These are phyloP conservation scores for Gavia stellata DNA, from an alignment of 2,113 vertebrate genomes.

Conservation along the genomic window DNA sequence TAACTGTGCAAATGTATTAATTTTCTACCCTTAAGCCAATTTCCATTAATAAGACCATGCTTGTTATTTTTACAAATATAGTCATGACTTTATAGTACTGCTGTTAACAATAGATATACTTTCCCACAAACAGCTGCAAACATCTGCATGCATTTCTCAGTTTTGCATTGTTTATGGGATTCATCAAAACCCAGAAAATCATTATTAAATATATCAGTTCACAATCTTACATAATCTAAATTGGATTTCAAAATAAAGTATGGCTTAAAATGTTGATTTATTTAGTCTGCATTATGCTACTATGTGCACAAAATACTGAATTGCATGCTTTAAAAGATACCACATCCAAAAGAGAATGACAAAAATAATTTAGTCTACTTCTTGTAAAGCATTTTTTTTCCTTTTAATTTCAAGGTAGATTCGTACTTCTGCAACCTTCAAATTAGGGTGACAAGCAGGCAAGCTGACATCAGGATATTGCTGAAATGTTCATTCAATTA, in stretches of 20 bases:
- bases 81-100: not conserved
- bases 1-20: not conserved
- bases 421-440: conserved; percentile 6
- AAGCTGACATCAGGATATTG: conserved; percentile 24
- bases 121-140: not conserved
- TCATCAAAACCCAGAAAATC: not conserved
- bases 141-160: not conserved
- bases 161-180: not conserved
- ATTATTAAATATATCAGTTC: not conserved
- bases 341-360: not conserved
- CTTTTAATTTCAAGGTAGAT: conserved; percentile 22
- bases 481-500: conserved; percentile 30
- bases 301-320: not conserved
- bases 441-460: conserved; percentile 19
- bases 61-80: not conserved
- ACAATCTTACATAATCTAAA: not conserved
- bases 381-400: not conserved
- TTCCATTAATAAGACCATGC: not conserved
- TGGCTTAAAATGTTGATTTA: not conserved
- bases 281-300: not conserved
- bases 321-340: not conserved
- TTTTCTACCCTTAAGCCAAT: not conserved
- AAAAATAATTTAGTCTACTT: not conserved
- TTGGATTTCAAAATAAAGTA: conserved; percentile 6
- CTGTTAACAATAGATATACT: not conserved